phyloP scores from a whole-genome alignment of 2,888 invertebrate species.

The Tanytarsus gracilentus region DNA sequence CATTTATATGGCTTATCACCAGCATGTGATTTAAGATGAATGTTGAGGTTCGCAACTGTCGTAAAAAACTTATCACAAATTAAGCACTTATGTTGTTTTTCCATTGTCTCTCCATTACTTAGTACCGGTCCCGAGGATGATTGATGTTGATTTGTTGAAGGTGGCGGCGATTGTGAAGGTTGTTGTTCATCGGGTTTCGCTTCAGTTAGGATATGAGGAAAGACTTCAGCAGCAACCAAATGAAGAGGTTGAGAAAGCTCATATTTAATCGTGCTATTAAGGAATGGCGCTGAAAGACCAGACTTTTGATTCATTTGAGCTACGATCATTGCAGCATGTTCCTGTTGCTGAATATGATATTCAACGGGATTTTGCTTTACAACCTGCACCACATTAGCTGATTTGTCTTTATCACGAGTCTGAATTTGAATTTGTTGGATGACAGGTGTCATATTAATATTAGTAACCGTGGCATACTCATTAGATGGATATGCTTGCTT shows the following conservation, averaged over 20 bases:
- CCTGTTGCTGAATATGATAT: slow-evolving; percentile 26
- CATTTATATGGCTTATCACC: slow-evolving; percentile 27
- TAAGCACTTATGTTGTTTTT: slow-evolving; percentile 22
- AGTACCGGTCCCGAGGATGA: slow-evolving; percentile 6
- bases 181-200: slow-evolving; percentile 13
- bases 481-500: not conserved
- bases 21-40: slow-evolving; percentile 19
- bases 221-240: slow-evolving; percentile 21
- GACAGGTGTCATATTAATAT: slow-evolving; percentile 7
- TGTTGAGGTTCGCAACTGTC: slow-evolving; percentile 17
- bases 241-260: slow-evolving; percentile 21
- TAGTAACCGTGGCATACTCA: not conserved
- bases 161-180: slow-evolving; percentile 1
- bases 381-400: slow-evolving; percentile 13
- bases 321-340: slow-evolving; percentile 23
- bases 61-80: slow-evolving; percentile 25
- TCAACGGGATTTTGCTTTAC: slow-evolving; percentile 24
- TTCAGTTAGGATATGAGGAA: slow-evolving; percentile 21
- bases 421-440: slow-evolving; percentile 25
- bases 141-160: slow-evolving; percentile 2
- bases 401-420: slow-evolving; percentile 13
- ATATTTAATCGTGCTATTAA: slow-evolving; percentile 25
- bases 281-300: slow-evolving; percentile 5
- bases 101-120: slow-evolving; percentile 13
- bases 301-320: slow-evolving; percentile 25